Evolutionary conservation across 2,797 vertebrate genomes (phyloP).

Genomic region (Alca torda): DNA sequence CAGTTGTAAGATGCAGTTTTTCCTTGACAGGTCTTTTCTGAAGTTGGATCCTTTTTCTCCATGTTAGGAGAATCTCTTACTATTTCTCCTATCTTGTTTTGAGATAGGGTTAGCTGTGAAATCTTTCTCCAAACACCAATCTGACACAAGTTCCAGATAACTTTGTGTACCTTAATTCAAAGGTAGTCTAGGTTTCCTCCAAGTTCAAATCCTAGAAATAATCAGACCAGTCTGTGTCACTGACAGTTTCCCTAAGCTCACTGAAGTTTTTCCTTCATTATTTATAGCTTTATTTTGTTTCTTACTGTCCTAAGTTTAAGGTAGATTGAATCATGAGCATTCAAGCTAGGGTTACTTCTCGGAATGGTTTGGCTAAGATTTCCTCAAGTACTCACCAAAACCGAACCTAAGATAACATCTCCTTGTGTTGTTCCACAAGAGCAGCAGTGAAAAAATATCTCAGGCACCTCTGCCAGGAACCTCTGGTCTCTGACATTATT

Average conservation of each 20-base stretch:
- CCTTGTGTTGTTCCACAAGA: background rate
- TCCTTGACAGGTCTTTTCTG: background rate
- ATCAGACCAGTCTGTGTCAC: background rate
- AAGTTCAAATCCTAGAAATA: background rate
- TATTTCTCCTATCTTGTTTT: background rate
- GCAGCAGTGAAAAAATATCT: background rate
- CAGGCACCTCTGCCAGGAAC: background rate
- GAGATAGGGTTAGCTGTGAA: background rate
- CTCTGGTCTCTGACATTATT: background rate
- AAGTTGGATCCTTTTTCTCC: background rate
- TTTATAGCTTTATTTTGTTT: background rate
- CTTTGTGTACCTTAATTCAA: background rate
- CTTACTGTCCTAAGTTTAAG: background rate
- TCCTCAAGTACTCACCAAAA: background rate
- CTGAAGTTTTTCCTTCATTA: background rate
- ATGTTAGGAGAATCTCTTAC: background rate
- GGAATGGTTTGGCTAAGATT: background rate
- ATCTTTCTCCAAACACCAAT: background rate
- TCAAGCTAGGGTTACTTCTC: background rate
- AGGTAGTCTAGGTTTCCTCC: background rate
- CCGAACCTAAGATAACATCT: background rate
- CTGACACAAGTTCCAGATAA: background rate
- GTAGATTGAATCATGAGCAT: background rate
- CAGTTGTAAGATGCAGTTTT: background rate
- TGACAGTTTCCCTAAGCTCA: background rate